A percentile compares a stretch with the other conserved stretches of the same genome.
These are phyloP conservation scores for Maconellicoccus hirsutus DNA, from an alignment of 1,140 invertebrate genomes.

Conservation along the genomic window DNA sequence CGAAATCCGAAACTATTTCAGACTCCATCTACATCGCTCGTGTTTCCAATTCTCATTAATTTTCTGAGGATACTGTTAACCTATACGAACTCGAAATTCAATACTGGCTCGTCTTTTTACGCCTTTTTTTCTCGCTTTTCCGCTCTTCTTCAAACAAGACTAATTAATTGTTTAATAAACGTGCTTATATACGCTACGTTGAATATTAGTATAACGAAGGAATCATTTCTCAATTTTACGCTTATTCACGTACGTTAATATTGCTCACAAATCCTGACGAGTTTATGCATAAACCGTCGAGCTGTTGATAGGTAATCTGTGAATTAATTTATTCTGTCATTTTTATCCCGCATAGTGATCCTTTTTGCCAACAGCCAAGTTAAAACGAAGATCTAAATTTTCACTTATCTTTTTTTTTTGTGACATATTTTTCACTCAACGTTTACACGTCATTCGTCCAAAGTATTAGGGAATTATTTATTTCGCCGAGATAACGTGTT, in stretches of 20 bases:
- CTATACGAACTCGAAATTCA: background rate
- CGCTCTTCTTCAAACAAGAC: background rate
- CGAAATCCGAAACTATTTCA: background rate
- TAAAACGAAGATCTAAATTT: no score
- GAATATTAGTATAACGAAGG: background rate
- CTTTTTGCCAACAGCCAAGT: background rate
- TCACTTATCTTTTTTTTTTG: no score
- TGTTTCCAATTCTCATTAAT: slow-evolving; percentile 9
- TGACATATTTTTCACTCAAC: no score
- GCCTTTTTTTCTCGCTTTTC: background rate
- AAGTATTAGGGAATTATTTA: no score
- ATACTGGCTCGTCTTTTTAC: background rate
- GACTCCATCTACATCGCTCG: background rate
- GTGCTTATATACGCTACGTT: background rate
- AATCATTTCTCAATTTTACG: background rate
- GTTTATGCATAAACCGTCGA: background rate
- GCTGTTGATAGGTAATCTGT: background rate
- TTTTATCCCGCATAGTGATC: background rate
- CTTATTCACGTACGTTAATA: background rate
- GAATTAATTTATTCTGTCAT: background rate
- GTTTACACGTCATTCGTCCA: no score
- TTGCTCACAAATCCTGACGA: background rate
- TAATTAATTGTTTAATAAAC: slow-evolving; percentile 1
- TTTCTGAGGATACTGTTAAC: background rate
- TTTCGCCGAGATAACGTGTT: no score